Percentiles rank a stretch among this genome's conserved stretches.
These are phyloP conservation scores for Oenanthe oenanthe DNA, from an alignment of 2,113 vertebrate genomes.

Conservation along the genomic window DNA sequence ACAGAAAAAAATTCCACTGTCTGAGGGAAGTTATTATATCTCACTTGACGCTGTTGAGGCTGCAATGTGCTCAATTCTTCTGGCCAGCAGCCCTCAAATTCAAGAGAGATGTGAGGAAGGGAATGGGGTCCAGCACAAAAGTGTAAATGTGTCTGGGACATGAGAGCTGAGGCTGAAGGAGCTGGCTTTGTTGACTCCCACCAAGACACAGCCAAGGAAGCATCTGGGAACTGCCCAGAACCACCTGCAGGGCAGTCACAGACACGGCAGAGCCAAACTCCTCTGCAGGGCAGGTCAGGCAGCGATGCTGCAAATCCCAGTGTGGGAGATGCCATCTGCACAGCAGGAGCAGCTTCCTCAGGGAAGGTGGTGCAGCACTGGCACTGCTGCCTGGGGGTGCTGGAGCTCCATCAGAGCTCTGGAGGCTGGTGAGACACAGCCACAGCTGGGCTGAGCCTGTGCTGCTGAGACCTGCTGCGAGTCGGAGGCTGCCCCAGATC, in stretches of 20 bases:
- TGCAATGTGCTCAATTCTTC: not conserved
- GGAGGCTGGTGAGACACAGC: accelerated
- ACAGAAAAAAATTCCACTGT: not conserved
- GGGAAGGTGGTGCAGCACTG: not conserved
- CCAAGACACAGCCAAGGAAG: not conserved
- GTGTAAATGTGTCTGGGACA: accelerated
- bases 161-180: not conserved
- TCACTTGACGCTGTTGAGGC: not conserved
- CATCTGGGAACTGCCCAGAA: not conserved
- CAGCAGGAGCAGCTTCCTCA: not conserved
- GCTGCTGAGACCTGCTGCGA: not conserved
- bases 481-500: not conserved
- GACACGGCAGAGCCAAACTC: not conserved
- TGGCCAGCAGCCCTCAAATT: not conserved
- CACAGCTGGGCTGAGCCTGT: not conserved
- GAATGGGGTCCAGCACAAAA: not conserved
- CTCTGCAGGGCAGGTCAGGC: not conserved
- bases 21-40: not conserved
- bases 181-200: not conserved
- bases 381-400: not conserved
- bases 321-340: not conserved
- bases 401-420: not conserved
- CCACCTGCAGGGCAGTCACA: not conserved
- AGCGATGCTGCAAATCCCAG: not conserved
- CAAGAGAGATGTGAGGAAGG: not conserved